Conservation (phyloP, 2,888 invertebrate genomes). For the Siphonodentalium dalli region DNA sequence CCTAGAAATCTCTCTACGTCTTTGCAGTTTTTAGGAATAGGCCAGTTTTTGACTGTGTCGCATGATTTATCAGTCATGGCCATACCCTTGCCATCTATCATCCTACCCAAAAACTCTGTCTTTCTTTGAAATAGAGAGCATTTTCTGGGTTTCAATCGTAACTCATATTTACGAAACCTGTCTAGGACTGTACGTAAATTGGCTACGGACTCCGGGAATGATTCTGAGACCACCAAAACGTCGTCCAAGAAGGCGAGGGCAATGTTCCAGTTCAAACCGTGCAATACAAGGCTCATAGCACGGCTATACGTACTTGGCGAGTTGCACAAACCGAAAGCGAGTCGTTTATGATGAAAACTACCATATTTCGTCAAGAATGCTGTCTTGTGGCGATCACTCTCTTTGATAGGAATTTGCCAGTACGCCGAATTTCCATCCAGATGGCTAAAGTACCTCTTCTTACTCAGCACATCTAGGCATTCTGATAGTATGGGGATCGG, state of each 20-base stretch:
- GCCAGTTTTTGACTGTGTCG: slow-evolving; percentile 4
- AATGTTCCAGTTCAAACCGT: slow-evolving; percentile 15
- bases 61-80: neutral
- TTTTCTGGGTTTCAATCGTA: slow-evolving; percentile 20
- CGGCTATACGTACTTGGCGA: slow-evolving; percentile 24
- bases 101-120: neutral
- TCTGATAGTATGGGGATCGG: no score
- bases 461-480: no score
- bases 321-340: slow-evolving; percentile 26
- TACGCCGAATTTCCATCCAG: no score
- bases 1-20: neutral
- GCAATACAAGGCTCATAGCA: slow-evolving; percentile 15
- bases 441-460: no score
- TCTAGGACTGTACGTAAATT: slow-evolving; percentile 11
- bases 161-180: neutral
- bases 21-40: neutral
- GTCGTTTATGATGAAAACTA: slow-evolving; percentile 21
- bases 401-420: no score
- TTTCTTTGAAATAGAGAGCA: neutral
- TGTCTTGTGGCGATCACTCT: slow-evolving; percentile 23
- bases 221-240: slow-evolving; percentile 17
- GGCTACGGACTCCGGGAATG: slow-evolving; percentile 3
- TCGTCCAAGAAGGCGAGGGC: slow-evolving; percentile 26
- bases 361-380: slow-evolving; percentile 28
- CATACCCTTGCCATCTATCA: neutral